phyloP scores from a whole-genome alignment of 2,113 vertebrate genomes.

The Aythya baeri region DNA sequence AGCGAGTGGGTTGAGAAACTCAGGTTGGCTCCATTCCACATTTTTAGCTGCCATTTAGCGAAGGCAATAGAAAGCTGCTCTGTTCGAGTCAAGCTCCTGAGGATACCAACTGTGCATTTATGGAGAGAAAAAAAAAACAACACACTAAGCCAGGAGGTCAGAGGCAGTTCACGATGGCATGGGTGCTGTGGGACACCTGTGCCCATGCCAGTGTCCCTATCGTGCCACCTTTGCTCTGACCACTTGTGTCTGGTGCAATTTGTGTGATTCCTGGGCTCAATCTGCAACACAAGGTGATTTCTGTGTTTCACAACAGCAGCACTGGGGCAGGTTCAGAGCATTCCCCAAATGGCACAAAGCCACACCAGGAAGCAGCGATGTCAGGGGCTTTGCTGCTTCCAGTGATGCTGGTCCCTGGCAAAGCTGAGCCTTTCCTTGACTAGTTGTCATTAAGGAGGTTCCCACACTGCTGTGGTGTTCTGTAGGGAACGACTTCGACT shows the following conservation, averaged over 20 bases:
- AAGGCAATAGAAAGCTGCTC: not conserved
- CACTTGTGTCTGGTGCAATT: not conserved
- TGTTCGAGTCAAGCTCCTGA: not conserved
- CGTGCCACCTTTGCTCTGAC: not conserved
- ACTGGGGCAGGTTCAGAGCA: not conserved
- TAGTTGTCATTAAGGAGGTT: not conserved
- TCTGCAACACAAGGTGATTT: fast-evolving
- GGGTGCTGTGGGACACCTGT: not conserved
- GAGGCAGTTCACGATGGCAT: not conserved
- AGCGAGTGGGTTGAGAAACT: not conserved
- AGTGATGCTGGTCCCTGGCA: not conserved
- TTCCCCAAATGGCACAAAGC: fast-evolving
- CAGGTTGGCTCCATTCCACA: fast-evolving
- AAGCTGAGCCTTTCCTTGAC: not conserved
- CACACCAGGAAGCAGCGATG: not conserved
- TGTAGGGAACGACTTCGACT: slow-evolving; percentile 75
- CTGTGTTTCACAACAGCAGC: not conserved
- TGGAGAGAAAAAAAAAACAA: not conserved
- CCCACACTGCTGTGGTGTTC: not conserved
- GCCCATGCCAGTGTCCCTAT: not conserved
- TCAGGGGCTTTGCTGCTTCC: not conserved
- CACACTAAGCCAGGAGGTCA: not conserved
- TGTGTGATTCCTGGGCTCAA: not conserved
- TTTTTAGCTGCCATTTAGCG: not conserved
- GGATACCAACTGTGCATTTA: fast-evolving